Evolutionary conservation across 2,888 invertebrate species (phyloP), one percentile per base, ranked within the genome.

Genomic region (Leptodirus hochenwartii): DNA sequence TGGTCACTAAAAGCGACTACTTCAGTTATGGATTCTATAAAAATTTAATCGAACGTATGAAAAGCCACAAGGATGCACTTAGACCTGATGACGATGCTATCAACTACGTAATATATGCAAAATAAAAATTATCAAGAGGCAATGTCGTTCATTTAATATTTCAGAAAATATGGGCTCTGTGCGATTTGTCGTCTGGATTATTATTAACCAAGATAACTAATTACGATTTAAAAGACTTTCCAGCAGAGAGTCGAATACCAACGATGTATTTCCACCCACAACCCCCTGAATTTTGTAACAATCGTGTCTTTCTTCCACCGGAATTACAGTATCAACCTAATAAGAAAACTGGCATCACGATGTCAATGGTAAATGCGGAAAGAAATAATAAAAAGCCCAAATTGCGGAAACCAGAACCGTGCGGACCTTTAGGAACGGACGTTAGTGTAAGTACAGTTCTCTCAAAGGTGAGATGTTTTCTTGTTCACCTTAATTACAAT

Each of bases 11-110:
- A 53, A 87, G 84, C 48, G 95, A 96, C 47, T 81, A 81, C 53
- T 93, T 90, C 56, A 87, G 82, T 53, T 90, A 81, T 58, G 82
- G 85, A 20, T 95, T 95, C 62, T 93, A 91, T 58, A 85, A 87
- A 59, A 82, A 79, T 46, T 67, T 95, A 35, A 71, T 96, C 31
- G 90, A 93, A 47, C 69, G 81, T 46, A 91, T 95, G 70, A 96
- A 96, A 57, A 79, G 81, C 50, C 87, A 88, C 48, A 85, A 84
- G 52, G 90, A 90, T 51, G 82, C 85, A 4, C 61, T 85, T 37
- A 69, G 72, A 41, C 80, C 84, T 16, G 78, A 80, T 11, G 84
- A 88, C 48, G 80, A 84, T 40, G 59, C 64, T 20, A 66, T 75
- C 37, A 91, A 91, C 58, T 74, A 68, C 54, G 90, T 88, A 56